These are phyloP conservation scores for Arctia plantaginis DNA, from an alignment of 2,888 invertebrate genomes.

Conservation along the genomic window DNA sequence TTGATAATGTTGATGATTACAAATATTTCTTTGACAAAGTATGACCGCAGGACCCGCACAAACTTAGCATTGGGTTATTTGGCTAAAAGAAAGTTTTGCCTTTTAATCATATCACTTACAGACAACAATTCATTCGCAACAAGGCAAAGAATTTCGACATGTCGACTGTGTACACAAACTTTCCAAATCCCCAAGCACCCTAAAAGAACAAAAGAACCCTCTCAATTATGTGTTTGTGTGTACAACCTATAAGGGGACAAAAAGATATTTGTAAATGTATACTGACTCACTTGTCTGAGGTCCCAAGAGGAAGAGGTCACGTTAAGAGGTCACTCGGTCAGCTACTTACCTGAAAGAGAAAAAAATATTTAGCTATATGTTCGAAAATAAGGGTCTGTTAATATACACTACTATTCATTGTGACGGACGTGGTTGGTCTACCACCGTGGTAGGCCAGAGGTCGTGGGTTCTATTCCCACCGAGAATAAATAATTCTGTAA, in stretches of 20 bases:
- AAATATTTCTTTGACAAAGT: too few relatives aligned
- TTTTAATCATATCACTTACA: neutral
- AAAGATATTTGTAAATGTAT: conserved; percentile 24
- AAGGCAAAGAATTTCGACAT: neutral
- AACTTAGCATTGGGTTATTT: too few relatives aligned
- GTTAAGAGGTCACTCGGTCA: conserved; percentile 25
- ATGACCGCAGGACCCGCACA: too few relatives aligned
- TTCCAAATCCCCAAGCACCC: neutral
- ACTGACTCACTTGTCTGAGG: conserved; percentile 27
- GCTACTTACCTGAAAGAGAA: conserved; percentile 48
- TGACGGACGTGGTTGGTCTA: too few relatives aligned
- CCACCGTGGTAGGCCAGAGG: too few relatives aligned
- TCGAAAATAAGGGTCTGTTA: neutral
- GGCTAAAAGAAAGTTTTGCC: too few relatives aligned
- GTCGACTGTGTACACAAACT: neutral
- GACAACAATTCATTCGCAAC: too few relatives aligned
- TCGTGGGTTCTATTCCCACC: too few relatives aligned
- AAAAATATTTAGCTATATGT: conserved; percentile 16
- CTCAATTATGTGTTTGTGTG: neutral
- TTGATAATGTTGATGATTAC: too few relatives aligned
- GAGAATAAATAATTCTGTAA: too few relatives aligned
- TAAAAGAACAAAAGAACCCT: neutral
- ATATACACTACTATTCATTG: too few relatives aligned
- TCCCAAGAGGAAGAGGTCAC: conserved; percentile 25
- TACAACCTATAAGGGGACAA: neutral